Base-by-base conservation (phyloP, 2,797 vertebrate genomes). In the Denticeps clupeoides region DNA sequence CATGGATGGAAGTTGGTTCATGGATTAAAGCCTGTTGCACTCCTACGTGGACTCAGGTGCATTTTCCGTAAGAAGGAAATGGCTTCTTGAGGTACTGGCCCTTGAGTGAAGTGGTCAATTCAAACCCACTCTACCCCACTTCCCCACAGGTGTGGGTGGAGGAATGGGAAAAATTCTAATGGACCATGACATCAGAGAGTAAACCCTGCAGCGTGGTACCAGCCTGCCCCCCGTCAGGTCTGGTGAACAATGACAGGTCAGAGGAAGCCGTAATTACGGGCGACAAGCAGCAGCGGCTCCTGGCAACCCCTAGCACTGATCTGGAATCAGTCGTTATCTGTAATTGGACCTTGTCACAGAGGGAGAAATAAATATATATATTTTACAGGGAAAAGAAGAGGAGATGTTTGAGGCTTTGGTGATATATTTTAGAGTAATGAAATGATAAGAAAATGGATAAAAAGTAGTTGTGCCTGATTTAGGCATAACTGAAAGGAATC, bases 371-470 rank as follows among this genome's bases (percentile, higher is more conserved):
- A n/a, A n/a, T n/a, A n/a, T n/a, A n/a, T n/a, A n/a, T n/a, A n/a
- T n/a, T n/a, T n/a, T 31, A 40, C 31, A 21, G 21, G 47, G 46
- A 51, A 46, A 12, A 52, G 49, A 56, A 42, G 38, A 41, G 49
- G 27, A 26, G 45, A 52, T 45, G 42, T 10, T n/a, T n/a, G n/a
- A n/a, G n/a, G n/a, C n/a, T n/a, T n/a, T n/a, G n/a, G n/a, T n/a
- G n/a, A n/a, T n/a, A n/a, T n/a, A n/a, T n/a, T n/a, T n/a, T n/a
- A n/a, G n/a, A n/a, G n/a, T n/a, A n/a, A n/a, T n/a, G n/a, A n/a
- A n/a, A n/a, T n/a, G n/a, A n/a, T n/a, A n/a, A n/a, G n/a, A n/a
- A n/a, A n/a, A n/a, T n/a, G n/a, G n/a, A n/a, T n/a, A n/a, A n/a
- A n/a, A n/a, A n/a, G n/a, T n/a, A n/a, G n/a, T n/a, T n/a, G n/a